Evolutionary conservation across 1,140 invertebrate species (phyloP), one percentile per base, ranked within the genome.

Genomic region (Leptonema lineaticorne): DNA sequence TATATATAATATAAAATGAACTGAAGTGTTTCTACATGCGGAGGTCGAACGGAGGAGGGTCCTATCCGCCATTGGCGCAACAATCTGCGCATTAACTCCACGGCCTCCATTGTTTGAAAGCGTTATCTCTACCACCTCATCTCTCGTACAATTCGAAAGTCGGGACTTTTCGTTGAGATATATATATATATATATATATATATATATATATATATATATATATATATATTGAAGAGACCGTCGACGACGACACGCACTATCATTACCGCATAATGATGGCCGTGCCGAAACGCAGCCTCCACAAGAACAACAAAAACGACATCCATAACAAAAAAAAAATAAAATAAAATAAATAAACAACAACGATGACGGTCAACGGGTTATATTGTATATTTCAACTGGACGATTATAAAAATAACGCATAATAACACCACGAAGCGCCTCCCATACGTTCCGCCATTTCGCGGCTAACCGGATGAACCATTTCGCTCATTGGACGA

Each of bases 1-100:
- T n/a, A n/a, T n/a, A n/a, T n/a, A n/a, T n/a, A 53, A 69, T 28
- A 53, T 41, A 57, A 53, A 69, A 69, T 69, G 65, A 69, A 14
- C 37, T 9, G 30, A 33, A 11, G 30, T 41, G 9, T 3, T 41
- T 14, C 11, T 41, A 41, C 11, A 16, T 14, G 37, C 11, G 37
- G 37, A 41, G 37, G 37, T 41, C 2, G 37, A 62, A 29, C 48
- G 58, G 64, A 46, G 58, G 69, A 50, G n/a, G 62, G 62, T 33
- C 60, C 41, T 24, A 28, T 14, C 62, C 29, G 62, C 62, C 26
- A 64, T 64, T 64, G 62, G 62, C 62, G 29, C 30, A 26, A 64
- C 62, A 64, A 64, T 45, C 62, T 64, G 62, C 62, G 45, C 45
- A 64, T 64, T 64, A 64, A 64, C 45, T 64, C 62, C 6, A 6